Conservation (phyloP, 53 echinoderm and acorn worm genomes). For the Stichopus horrens region DNA sequence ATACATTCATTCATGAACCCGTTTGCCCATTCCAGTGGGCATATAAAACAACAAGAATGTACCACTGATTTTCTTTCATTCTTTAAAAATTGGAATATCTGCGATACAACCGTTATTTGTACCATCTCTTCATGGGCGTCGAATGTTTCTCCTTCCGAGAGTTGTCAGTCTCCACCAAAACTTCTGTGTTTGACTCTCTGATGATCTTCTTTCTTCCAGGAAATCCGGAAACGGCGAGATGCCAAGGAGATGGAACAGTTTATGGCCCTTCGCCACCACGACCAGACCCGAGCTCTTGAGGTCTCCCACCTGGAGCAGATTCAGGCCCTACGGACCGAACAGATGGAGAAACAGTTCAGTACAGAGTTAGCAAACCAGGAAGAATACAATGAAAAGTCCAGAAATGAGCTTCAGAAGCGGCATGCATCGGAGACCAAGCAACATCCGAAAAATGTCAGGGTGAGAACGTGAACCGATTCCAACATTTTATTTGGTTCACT, state of each 20-base stretch:
- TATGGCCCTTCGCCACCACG: constrained; percentile 93
- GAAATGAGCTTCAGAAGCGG: constrained; percentile 82
- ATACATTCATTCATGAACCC: too few relatives aligned
- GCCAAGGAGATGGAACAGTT: constrained; percentile 94
- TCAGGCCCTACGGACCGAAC: constrained; percentile 79
- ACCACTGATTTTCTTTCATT: too few relatives aligned
- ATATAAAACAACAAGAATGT: too few relatives aligned
- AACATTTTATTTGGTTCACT: too few relatives aligned
- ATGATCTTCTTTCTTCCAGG: constrained; percentile 45
- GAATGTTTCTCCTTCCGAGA: background rate
- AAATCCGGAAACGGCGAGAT: constrained; percentile 77
- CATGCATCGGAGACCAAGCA: constrained; percentile 92
- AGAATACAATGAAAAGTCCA: constrained; percentile 93
- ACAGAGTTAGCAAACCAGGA: constrained; percentile 95
- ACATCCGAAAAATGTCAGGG: constrained; percentile 96
- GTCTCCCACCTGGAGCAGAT: constrained; percentile 80
- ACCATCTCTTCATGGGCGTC: too few relatives aligned
- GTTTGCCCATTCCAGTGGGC: too few relatives aligned
- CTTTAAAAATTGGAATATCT: too few relatives aligned
- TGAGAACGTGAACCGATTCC: background rate
- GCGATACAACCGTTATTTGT: too few relatives aligned
- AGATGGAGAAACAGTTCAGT: constrained; percentile 94
- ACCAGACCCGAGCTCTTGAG: constrained; percentile 83
- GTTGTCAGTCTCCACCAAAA: constrained; percentile 50
- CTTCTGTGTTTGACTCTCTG: background rate